Percentiles rank a stretch among this genome's conserved stretches.
Conservation (phyloP, 2,113 vertebrate species). For the Myiozetetes cayanensis region DNA sequence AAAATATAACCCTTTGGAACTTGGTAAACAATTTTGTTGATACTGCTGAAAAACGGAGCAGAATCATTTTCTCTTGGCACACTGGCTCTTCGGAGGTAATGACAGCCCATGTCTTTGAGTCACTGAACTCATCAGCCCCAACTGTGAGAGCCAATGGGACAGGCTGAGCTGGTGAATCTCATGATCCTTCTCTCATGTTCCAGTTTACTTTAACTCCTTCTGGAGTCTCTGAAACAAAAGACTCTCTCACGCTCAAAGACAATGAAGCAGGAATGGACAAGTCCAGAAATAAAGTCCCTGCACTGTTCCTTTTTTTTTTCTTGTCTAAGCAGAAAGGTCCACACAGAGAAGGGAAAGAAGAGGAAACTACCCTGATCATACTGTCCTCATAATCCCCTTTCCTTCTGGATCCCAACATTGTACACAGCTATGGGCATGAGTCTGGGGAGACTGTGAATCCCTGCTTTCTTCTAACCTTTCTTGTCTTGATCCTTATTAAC, state of each 20-base stretch:
- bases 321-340: neutral
- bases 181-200: neutral
- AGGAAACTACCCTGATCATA: neutral
- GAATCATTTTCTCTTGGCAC: neutral
- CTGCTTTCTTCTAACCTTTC: neutral
- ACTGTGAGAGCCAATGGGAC: neutral
- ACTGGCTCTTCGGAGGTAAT: neutral
- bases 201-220: conserved; percentile 25
- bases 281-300: neutral
- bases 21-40: conserved; percentile 27
- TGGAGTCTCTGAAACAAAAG: neutral
- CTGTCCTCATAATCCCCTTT: neutral
- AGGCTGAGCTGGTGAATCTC: neutral
- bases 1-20: conserved; percentile 49
- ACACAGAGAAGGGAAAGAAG: neutral
- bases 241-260: neutral
- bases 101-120: neutral
- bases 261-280: neutral
- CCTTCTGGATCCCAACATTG: neutral
- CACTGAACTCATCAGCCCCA: neutral
- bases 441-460: neutral
- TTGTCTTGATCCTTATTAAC: neutral
- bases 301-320: neutral
- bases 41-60: neutral
- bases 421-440: neutral